Base-by-base conservation (phyloP, 2,797 vertebrate species). In the Lates japonicus region DNA sequence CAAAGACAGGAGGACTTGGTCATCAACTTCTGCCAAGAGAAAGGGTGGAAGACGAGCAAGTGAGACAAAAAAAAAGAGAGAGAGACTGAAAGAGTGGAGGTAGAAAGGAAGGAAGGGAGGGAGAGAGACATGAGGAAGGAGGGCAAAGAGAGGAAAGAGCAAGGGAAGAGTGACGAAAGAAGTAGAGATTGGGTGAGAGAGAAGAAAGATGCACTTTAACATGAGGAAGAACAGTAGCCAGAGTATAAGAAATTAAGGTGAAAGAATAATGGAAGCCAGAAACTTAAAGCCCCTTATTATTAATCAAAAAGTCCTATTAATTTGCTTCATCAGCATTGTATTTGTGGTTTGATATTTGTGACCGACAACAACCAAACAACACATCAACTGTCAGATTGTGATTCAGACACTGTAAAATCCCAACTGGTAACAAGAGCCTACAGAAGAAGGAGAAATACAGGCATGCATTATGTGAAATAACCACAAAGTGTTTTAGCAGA, bases 1-100 rank as follows among this genome's bases (percentile, higher is more conserved):
- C 69, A 85, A 69, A 85, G 64, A 85, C 76, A 84, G 63, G 65
- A 80, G 70, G 73, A 78, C 73, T 83, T 39, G 41, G 74, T 76
- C 74, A 66, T 77, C 65, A 81, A 64, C 73, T 73, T 83, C 52
- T 76, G 69, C 70, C 58, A 44, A 80, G 64, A 58, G 46, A 79
- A 54, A 82, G 4, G 57, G 59, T 77, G 66, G 33, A 72, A 83
- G 83, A 78, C 12, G 25, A 77, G 14, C 19, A 13, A 62, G 59
- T 31, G 39, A 79, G 65, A 69, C 14, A 58, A 51, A 48, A 72
- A 29, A 78, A 69, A 3, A 42, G 35, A 66, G 63, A 75, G 37
- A 78, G 74, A 44, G 65, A 77, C 3, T 20, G 39, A 59, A 58
- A 71, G 76, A 37, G 44, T 29, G 19, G 3, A 55, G 20, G 29